Conservation (phyloP, 2,113 vertebrate genomes). For the Myanophis thanlyinensis region DNA sequence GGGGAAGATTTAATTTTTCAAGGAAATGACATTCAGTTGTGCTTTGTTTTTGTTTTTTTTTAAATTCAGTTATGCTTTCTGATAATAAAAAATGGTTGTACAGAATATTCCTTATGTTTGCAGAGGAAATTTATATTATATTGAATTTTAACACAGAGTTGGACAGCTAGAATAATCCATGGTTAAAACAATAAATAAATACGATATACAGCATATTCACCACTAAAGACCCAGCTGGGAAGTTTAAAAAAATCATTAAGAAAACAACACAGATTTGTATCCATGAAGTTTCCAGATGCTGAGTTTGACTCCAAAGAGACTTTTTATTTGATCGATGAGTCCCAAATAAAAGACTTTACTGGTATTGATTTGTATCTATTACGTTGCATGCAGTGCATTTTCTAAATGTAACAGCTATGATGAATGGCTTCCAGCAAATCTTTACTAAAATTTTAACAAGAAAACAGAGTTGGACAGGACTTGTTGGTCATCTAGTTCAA, state of each 20-base stretch:
- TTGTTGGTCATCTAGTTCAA: too few species aligned
- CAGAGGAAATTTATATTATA: neutral
- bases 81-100: neutral
- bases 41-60: neutral
- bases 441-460: too few species aligned
- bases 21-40: neutral
- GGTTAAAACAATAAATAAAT: too few species aligned
- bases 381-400: neutral
- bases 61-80: neutral
- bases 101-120: neutral
- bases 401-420: neutral
- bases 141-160: neutral
- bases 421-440: neutral
- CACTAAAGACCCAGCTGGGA: too few species aligned
- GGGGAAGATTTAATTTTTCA: neutral
- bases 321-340: neutral
- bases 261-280: neutral
- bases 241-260: neutral
- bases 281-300: neutral
- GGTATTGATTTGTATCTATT: accelerated
- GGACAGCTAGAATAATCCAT: neutral
- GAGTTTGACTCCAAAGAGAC: neutral
- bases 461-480: too few species aligned
- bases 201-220: neutral
- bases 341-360: neutral